Conservation (phyloP, 1,140 invertebrate genomes). For the Zophobas atratus region DNA sequence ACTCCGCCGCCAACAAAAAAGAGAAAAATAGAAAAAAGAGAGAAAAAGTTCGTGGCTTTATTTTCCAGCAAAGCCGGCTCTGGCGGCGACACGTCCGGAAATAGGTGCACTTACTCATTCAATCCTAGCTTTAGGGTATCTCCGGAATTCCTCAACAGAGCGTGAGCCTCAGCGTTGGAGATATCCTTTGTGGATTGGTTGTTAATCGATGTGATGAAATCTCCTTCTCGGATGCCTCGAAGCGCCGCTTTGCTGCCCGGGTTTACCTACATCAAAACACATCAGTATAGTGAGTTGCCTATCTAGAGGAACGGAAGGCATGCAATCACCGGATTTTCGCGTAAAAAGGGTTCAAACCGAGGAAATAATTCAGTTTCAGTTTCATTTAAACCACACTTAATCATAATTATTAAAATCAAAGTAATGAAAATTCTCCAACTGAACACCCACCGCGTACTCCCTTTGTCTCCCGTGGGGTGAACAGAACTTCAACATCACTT, state of each 20-base stretch:
- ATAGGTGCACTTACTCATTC: slow-evolving; percentile 77
- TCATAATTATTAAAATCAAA: too few species aligned
- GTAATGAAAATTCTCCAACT: not conserved
- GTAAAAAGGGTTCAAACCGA: not conserved
- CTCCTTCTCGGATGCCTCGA: slow-evolving; percentile 84
- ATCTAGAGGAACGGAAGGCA: not conserved
- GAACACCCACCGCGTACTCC: slow-evolving; percentile 62
- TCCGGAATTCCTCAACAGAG: slow-evolving; percentile 79
- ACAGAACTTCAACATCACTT: slow-evolving; percentile 78
- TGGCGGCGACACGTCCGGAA: not conserved
- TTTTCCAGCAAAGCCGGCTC: not conserved
- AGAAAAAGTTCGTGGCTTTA: not conserved
- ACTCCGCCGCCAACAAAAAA: too few species aligned
- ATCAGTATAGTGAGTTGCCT: slow-evolving; percentile 46
- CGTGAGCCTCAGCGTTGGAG: slow-evolving; percentile 83
- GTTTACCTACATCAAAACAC: slow-evolving; percentile 80
- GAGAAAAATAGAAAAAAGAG: not conserved
- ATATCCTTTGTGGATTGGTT: slow-evolving; percentile 78
- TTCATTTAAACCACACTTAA: too few species aligned
- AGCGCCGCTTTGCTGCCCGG: slow-evolving; percentile 85
- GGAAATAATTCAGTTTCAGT: too few species aligned
- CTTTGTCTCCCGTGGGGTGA: slow-evolving; percentile 75
- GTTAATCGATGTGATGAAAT: slow-evolving; percentile 86
- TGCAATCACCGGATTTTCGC: not conserved
- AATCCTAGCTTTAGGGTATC: slow-evolving; percentile 80